Conservation (phyloP, 1,140 invertebrate genomes). For the Dendrolimus kikuchii region DNA sequence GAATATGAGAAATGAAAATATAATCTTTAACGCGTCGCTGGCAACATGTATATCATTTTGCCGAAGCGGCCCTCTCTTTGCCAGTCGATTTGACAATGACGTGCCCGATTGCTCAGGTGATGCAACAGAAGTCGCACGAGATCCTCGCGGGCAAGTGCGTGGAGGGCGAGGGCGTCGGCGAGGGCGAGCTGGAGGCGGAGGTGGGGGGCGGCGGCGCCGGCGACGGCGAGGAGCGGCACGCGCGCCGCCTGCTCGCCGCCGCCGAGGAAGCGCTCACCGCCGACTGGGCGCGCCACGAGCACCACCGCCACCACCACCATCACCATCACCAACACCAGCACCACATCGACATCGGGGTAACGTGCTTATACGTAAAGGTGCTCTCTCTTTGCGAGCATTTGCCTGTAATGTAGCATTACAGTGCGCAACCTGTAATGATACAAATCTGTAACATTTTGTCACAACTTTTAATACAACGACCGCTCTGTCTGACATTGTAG, state of each 20-base stretch:
- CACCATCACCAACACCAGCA: constrained; percentile 29
- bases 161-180: constrained; percentile 20
- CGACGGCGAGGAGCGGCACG: constrained; percentile 41
- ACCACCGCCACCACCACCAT: constrained; percentile 23
- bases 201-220: constrained; percentile 19
- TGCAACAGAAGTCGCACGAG: constrained; percentile 70
- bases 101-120: constrained; percentile 34
- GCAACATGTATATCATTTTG: too few species aligned
- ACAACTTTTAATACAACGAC: too few species aligned
- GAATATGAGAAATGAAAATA: too few species aligned
- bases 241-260: constrained; percentile 48
- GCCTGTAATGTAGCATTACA: not conserved
- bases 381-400: not conserved
- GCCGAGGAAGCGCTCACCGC: constrained; percentile 54
- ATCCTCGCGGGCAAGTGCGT: constrained; percentile 56
- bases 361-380: not conserved
- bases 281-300: constrained; percentile 35
- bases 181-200: constrained; percentile 15
- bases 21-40: too few species aligned
- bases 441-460: too few species aligned
- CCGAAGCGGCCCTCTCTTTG: too few species aligned
- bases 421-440: too few species aligned
- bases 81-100: too few species aligned
- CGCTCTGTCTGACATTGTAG: too few species aligned
- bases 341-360: constrained; percentile 21